Base-by-base conservation (phyloP, 2,888 invertebrate genomes). In the Xestia ashworthii region DNA sequence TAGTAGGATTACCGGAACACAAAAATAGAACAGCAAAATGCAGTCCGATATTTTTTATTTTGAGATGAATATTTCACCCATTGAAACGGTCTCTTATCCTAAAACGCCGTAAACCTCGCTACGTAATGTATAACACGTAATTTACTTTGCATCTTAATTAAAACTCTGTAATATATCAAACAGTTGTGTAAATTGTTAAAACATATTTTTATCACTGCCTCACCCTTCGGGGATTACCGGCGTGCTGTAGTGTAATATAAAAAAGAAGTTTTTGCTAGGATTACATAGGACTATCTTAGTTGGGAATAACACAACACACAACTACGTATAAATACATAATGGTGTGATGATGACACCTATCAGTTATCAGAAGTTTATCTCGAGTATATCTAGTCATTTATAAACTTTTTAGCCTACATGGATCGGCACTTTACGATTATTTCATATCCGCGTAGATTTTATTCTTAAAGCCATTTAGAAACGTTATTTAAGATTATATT, bases 361-460 rank as follows among this genome's bases (percentile, higher is more conserved):
- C 81, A 81, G 72, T 81, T 81, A 84, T 83, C 83, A 71, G 16
- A 73, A 60, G 67, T 83, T 83, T 84, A 84, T 83, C 85, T 84
- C 69, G 71, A 84, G 62, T 81, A 76, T 74, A 84, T 84, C 76
- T 71, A 84, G 77, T 78, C 70, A 71, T 80, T 78, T 71, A 72
- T 80, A 84, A 72, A 84, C 74, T 71, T 65, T 81, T 84, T 81
- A 70, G 71, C 77, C 74, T 75, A 84, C 83, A 81, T 76, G 67
- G 76, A 70, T 69, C 72, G 60, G 72, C 80, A 80, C 74, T 82
- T 79, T 80, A 79, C 71, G 71, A 58, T 64, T 82, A 68, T 46
- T 65, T 44, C 48, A 78, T 68, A 71, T 32, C 38, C 58, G 32
- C 25, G 60, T 74, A 67, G 38, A 62, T 66, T 81, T 74, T 66